A percentile compares a stretch with the other conserved stretches of the same genome.
phyloP scores from a whole-genome alignment of 1,140 invertebrate species.

The Listronotus bonariensis region DNA sequence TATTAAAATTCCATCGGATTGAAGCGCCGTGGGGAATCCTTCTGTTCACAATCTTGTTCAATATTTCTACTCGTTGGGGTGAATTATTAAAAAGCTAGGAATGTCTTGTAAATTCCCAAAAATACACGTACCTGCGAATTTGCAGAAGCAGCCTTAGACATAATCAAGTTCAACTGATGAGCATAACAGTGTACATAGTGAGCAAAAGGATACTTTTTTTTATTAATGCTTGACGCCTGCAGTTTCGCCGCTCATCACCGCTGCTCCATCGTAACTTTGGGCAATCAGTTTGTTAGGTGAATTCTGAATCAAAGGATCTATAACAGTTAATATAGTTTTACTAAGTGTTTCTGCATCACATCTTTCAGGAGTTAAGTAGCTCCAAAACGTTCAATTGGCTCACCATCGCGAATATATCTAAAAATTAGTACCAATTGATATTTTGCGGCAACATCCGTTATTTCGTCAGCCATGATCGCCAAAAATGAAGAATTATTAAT shows the following conservation, averaged over 20 bases:
- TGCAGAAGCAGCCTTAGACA: slow-evolving; percentile 44
- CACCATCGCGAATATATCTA: no score
- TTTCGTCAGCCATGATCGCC: no score
- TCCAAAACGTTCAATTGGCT: no score
- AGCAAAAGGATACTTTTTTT: slow-evolving; percentile 19
- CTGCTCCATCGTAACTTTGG: slow-evolving; percentile 37
- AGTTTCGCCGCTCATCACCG: slow-evolving; percentile 28
- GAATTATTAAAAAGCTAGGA: slow-evolving; percentile 29
- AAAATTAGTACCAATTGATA: no score
- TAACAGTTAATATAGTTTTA: slow-evolving; percentile 40
- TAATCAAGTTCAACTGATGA: slow-evolving; percentile 53
- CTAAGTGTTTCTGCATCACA: no score
- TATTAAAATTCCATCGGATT: no score
- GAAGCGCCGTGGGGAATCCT: neutral
- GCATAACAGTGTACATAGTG: no score
- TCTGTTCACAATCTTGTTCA: slow-evolving; percentile 30
- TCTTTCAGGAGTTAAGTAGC: no score
- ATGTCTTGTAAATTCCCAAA: slow-evolving; percentile 36
- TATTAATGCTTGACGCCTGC: slow-evolving; percentile 26
- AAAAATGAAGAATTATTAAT: no score
- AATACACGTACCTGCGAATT: slow-evolving; percentile 44
- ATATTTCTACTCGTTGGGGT: slow-evolving; percentile 19
- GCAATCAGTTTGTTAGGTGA: slow-evolving; percentile 31
- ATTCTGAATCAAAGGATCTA: slow-evolving; percentile 38
- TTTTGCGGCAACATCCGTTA: no score